A percentile compares a stretch with the other conserved stretches of the same genome.
phyloP scores from a whole-genome alignment of 2,113 vertebrate species.

The Alouatta palliata region DNA sequence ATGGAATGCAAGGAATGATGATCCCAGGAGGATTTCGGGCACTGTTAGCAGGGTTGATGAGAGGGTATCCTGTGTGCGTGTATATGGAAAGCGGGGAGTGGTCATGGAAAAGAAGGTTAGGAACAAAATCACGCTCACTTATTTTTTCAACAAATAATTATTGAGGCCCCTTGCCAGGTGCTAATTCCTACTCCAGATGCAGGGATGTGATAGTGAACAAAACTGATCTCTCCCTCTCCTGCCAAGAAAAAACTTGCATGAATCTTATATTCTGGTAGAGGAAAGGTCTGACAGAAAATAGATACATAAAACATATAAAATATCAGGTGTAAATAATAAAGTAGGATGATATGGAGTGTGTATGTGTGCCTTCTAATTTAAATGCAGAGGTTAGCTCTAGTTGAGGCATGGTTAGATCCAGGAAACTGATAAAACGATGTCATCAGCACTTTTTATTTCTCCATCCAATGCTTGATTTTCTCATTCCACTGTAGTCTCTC shows the following conservation, averaged over 20 bases:
- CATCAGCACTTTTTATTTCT: background rate
- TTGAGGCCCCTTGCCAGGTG: background rate
- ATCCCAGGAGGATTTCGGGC: background rate
- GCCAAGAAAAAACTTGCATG: background rate
- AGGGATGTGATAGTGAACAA: background rate
- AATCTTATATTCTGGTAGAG: background rate
- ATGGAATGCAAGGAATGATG: background rate
- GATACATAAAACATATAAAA: background rate
- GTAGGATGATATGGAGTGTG: background rate
- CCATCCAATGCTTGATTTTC: background rate
- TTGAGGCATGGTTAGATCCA: background rate
- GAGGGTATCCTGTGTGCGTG: background rate
- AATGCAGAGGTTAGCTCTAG: background rate
- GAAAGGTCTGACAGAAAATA: background rate
- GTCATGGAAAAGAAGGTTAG: background rate
- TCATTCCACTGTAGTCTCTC: background rate
- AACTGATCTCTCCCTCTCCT: background rate
- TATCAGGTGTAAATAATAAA: background rate
- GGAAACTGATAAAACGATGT: background rate
- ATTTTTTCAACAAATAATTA: background rate
- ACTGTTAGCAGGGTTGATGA: accelerated
- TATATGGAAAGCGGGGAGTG: accelerated
- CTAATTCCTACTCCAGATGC: background rate
- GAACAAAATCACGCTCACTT: background rate
- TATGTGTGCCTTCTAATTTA: background rate